Evolutionary conservation across 23 tunicate species (phyloP), one percentile per base, ranked within the genome.

Genomic region (Trididemnum miniatum): DNA sequence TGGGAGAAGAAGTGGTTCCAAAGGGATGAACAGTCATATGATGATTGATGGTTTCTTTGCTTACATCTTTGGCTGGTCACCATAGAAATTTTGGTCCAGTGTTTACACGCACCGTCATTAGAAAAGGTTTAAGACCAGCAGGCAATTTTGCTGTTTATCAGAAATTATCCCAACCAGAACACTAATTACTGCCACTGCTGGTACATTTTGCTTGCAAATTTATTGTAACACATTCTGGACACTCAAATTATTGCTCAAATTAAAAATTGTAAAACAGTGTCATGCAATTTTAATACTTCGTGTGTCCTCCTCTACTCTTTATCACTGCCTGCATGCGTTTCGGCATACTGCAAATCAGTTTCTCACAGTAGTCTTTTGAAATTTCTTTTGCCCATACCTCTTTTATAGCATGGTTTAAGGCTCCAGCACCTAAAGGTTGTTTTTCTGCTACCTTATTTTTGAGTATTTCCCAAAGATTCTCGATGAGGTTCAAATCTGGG

Each of bases 331-430:
- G 38, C 7, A 67, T 67, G 38, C 75, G 38, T 32, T 32, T 5
- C 75, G 38, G 75, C 75, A 67, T 67, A 32, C 75, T 67, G 37
- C 75, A 67, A 2, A 67, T 67, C 38, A 7, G 38, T 67, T 67
- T 67, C 75, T 67, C 75, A 67, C 37, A 31, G 32, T 67, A 67
- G 75, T 67, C 75, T 67, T 67, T 5, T 12, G 75, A 67, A 32
- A 67, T 67, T 67, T n/a, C n/a, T n/a, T n/a, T n/a, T n/a, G n/a
- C n/a, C 25, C 75, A 67, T 67, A 67, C 38, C 75, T 67, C 75
- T 31, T 67, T 67, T 67, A 32, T 31, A 31, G 38, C 75, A 12
- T 67, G 38, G 75, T 67, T 67, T 67, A 67, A 67, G 4, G 75
- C 75, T 67, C 20, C n/a, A 32, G 38, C 75, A 67, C 38, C 32